Evolutionary conservation across 1,140 invertebrate genomes (phyloP).

Genomic region (Ganaspis sp.): DNA sequence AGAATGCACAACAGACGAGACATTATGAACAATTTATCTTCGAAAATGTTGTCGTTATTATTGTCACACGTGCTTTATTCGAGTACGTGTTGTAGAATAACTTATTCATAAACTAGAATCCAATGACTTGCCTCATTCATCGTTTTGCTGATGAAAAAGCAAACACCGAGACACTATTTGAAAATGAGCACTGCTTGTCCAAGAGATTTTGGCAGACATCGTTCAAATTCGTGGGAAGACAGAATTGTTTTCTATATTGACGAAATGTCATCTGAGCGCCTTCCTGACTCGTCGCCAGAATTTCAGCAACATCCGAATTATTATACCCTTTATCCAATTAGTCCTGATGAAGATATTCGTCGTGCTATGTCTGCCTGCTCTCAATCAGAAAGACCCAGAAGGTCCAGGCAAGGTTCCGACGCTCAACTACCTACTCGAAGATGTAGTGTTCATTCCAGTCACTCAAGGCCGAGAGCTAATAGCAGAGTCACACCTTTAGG

Average conservation of each 20-base stretch:
- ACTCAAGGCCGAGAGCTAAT: constrained; percentile 66
- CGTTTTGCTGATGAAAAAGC: background rate
- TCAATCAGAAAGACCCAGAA: constrained; percentile 56
- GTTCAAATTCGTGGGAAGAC: constrained; percentile 55
- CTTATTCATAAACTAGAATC: background rate
- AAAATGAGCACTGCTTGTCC: constrained; percentile 46
- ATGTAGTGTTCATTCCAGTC: constrained; percentile 60
- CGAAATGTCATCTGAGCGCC: constrained; percentile 49
- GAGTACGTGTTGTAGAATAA: background rate
- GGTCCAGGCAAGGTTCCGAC: constrained; percentile 52
- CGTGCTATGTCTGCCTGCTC: constrained; percentile 55
- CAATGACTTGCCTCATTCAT: background rate
- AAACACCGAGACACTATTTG: background rate
- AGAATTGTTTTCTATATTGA: constrained; percentile 65
- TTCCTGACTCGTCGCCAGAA: constrained; percentile 45
- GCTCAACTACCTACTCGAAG: constrained; percentile 59
- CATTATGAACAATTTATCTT: constrained; percentile 9
- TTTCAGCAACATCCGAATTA: constrained; percentile 40
- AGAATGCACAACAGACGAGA: background rate
- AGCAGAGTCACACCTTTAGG: constrained; percentile 68
- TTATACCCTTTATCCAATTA: constrained; percentile 43
- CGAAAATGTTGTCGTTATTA: background rate
- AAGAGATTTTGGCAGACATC: constrained; percentile 35
- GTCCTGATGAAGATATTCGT: constrained; percentile 36
- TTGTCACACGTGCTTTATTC: background rate